Percentiles rank a stretch among this genome's conserved stretches.
Conservation (phyloP, 2,113 vertebrate genomes). For the Zosterops japonicus region DNA sequence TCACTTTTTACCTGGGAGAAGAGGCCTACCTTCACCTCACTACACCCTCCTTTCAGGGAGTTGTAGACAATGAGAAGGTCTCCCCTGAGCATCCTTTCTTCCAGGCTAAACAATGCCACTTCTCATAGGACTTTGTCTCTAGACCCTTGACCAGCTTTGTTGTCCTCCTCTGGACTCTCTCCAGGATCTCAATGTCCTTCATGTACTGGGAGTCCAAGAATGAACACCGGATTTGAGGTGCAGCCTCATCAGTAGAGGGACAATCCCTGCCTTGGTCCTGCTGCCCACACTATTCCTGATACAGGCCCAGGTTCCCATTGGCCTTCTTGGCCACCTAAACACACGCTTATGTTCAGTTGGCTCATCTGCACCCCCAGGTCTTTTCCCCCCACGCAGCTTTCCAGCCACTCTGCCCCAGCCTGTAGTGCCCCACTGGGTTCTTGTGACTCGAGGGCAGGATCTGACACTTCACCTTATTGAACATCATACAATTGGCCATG, state of each 20-base stretch:
- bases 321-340: not conserved
- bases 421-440: not conserved
- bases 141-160: not conserved
- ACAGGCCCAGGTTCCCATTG: not conserved
- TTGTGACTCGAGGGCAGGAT: not conserved
- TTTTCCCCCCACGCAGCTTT: not conserved
- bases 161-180: not conserved
- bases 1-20: not conserved
- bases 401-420: not conserved
- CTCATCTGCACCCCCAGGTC: not conserved
- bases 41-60: not conserved
- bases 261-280: not conserved
- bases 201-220: not conserved
- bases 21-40: not conserved
- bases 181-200: not conserved
- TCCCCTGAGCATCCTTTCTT: not conserved
- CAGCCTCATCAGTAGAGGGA: not conserved
- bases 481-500: not conserved
- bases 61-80: not conserved
- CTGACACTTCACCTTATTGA: not conserved
- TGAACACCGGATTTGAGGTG: not conserved
- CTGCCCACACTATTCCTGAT: not conserved
- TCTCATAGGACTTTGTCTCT: not conserved
- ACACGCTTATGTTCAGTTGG: not conserved
- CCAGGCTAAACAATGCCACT: accelerated